phyloP scores from a whole-genome alignment of 2,113 vertebrate genomes.

The Alouatta palliata region DNA sequence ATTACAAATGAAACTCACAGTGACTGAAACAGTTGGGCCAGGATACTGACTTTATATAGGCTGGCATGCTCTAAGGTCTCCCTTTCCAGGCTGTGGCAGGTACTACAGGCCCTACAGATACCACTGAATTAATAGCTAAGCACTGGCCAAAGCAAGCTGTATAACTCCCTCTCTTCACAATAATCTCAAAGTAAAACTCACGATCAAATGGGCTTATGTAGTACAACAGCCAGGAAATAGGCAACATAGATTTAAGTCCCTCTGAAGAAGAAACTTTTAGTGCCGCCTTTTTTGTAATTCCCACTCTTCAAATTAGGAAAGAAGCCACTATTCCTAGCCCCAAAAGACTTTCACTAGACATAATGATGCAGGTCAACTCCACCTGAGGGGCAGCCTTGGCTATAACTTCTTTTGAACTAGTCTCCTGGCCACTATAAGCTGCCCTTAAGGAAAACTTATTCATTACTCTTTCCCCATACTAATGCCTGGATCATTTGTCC shows the following conservation, averaged over 20 bases:
- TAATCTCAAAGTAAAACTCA: not conserved
- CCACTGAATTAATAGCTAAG: not conserved
- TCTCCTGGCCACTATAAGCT: not conserved
- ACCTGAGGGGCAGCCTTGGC: not conserved
- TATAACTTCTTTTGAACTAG: not conserved
- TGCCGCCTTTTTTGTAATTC: not conserved
- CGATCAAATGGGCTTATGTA: not conserved
- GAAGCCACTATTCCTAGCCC: not conserved
- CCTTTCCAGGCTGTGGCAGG: not conserved
- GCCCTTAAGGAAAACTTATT: not conserved
- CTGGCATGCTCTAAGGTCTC: not conserved
- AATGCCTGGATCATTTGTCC: not conserved
- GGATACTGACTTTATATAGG: not conserved
- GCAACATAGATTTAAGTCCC: not conserved
- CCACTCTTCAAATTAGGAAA: constrained; percentile 14
- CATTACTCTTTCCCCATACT: not conserved
- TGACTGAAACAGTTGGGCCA: not conserved
- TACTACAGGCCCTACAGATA: not conserved
- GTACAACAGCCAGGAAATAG: not conserved
- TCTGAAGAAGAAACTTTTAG: not conserved
- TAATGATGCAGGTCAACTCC: not conserved
- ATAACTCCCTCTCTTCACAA: not conserved
- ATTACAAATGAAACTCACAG: not conserved
- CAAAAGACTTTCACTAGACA: not conserved
- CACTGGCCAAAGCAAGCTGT: not conserved